Conservation (phyloP, 2,113 vertebrate genomes). For the Periophthalmus modestus region DNA sequence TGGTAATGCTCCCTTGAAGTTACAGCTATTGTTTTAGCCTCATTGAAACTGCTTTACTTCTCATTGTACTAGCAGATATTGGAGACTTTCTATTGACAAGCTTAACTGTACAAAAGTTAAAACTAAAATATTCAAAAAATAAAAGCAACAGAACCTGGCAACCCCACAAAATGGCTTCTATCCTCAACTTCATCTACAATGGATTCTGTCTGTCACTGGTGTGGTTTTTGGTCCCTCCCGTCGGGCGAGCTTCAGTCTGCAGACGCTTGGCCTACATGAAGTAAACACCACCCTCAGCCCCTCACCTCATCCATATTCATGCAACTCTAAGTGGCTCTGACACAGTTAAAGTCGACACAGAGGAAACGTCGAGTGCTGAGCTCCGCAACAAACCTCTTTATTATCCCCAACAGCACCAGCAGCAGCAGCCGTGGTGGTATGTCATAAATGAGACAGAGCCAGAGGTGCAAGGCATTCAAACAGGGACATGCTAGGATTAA, state of each 20-base stretch:
- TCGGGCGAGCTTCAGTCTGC: slow-evolving; percentile 1
- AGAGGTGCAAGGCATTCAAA: neutral
- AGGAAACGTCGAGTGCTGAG: slow-evolving; percentile 25
- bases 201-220: neutral
- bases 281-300: slow-evolving; percentile 9
- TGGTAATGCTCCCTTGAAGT: too few species aligned
- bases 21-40: too few species aligned
- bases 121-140: too few species aligned
- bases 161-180: neutral
- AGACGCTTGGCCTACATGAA: slow-evolving; percentile 16
- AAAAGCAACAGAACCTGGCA: too few species aligned
- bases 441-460: neutral
- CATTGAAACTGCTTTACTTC: too few species aligned
- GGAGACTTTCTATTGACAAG: too few species aligned
- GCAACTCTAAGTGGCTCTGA: slow-evolving; percentile 18
- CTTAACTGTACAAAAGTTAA: too few species aligned
- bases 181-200: neutral
- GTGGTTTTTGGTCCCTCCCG: neutral
- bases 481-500: neutral
- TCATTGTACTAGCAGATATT: too few species aligned
- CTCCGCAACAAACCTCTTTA: slow-evolving; percentile 21
- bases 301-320: slow-evolving; percentile 21
- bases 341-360: slow-evolving; percentile 30
- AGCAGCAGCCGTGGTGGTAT: neutral
- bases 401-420: slow-evolving; percentile 10